Base-by-base conservation (phyloP, 2,113 vertebrate genomes). In the Channa argus region DNA sequence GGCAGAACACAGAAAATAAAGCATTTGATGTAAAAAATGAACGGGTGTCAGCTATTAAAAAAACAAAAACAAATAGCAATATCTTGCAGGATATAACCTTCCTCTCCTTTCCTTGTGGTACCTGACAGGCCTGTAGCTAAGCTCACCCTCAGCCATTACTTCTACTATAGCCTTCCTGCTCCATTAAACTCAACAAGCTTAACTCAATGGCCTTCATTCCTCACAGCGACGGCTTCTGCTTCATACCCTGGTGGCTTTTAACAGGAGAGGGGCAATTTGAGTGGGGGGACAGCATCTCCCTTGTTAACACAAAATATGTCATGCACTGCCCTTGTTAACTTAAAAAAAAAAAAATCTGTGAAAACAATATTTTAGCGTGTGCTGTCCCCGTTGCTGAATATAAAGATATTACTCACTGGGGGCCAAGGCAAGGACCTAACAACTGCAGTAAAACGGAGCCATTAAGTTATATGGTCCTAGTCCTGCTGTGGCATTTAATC, bases 171-270 rank as follows among this genome's bases (percentile, higher is more conserved):
- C 82, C 82, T 91, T 86, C 71, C 87, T 88, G 91, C 86, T 85
- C 86, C 87, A 91, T 93, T 92, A 90, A 94, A 93, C 87, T 84
- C 88, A 89, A 90, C 91, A 92, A 93, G 90, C 88, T 89, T 83
- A 89, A 86, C 71, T 82, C 82, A 89, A 88, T 87, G 87, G 89
- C 82, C 88, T 91, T 86, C 90, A 89, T 89, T 90, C 82, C 86
- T 93, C 91, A 91, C 74, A 56, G 75, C 81, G 76, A 88, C 77
- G 73, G 80, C 74, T 83, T 86, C 83, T 79, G 84, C 87, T 89
- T 89, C 85, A 86, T 90, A 91, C 90, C 83, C 90, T 71, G 80
- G 85, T 88, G 85, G 76, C 87, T 92, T 90, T 93, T 88, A 91
- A 91, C 83, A 54, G 78, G 81, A 86, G 65, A 90, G 82, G 88